Evolutionary conservation across 2,888 invertebrate genomes (phyloP).

Genomic region (Slavum lentiscoides): DNA sequence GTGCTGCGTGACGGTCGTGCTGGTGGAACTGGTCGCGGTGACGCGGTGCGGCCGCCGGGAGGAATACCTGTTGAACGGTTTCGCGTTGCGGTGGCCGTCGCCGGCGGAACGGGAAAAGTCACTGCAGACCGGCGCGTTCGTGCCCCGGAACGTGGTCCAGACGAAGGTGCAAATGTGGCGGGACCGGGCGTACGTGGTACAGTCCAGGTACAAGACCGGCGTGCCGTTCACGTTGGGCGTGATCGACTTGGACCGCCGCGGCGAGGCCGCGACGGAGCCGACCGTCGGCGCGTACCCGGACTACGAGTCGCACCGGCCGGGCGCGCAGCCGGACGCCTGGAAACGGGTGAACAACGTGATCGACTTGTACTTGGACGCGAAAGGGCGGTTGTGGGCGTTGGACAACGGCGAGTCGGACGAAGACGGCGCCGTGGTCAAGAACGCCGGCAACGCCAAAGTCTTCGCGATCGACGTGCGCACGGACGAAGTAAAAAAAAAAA

Average conservation of each 20-base stretch:
- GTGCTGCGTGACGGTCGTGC: neutral
- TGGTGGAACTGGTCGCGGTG: neutral
- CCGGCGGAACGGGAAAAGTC: neutral
- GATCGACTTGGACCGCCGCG: neutral
- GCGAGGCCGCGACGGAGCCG: neutral
- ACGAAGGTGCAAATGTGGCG: neutral
- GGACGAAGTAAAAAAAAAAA: neutral
- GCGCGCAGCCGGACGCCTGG: neutral
- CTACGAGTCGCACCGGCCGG: neutral
- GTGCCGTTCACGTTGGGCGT: too few species aligned
- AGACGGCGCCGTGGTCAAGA: neutral
- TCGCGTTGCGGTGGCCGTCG: neutral
- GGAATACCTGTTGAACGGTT: slow-evolving; percentile 2
- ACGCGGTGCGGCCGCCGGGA: neutral
- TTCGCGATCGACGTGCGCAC: neutral
- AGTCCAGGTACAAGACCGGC: neutral
- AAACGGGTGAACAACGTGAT: neutral
- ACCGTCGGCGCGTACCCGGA: neutral
- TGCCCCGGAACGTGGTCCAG: neutral
- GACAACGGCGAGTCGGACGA: neutral
- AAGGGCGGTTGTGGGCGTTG: neutral
- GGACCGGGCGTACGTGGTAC: neutral
- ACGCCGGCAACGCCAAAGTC: neutral
- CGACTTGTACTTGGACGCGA: neutral
- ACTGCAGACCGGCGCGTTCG: neutral